These are phyloP conservation scores for Tricholaema leucomelas DNA, from an alignment of 2,113 vertebrate species.

Conservation along the genomic window DNA sequence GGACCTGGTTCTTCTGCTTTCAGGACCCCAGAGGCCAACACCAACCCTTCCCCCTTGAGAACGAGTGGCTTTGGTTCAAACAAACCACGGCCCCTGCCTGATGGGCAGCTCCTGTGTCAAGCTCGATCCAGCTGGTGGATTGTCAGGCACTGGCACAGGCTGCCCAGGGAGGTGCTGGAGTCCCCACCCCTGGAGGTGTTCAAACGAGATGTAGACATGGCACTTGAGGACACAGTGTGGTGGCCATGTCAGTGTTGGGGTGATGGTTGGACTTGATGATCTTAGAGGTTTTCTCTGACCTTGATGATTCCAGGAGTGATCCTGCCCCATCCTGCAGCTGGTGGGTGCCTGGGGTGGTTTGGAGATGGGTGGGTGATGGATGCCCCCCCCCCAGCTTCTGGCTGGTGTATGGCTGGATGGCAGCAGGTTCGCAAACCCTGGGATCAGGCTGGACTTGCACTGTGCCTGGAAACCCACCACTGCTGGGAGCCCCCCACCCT, in stretches of 20 bases:
- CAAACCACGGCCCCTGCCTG: accelerated
- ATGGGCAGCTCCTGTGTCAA: background rate
- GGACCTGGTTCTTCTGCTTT: background rate
- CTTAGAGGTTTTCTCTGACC: too few relatives aligned
- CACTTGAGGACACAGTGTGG: too few relatives aligned
- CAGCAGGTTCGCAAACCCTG: accelerated
- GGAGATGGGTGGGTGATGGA: background rate
- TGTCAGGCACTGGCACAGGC: too few relatives aligned
- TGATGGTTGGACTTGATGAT: too few relatives aligned
- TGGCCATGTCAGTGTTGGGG: too few relatives aligned
- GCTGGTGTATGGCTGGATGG: accelerated
- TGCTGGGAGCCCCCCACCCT: background rate
- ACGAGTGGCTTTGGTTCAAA: background rate
- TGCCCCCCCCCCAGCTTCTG: too few relatives aligned
- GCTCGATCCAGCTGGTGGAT: accelerated
- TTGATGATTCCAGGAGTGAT: too few relatives aligned
- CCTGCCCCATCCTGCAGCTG: accelerated
- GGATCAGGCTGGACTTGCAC: background rate
- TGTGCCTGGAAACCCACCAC: accelerated
- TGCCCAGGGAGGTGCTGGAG: too few relatives aligned
- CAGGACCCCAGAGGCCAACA: accelerated
- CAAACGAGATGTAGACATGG: too few relatives aligned
- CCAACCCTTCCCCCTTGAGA: background rate
- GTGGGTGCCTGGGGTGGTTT: too few relatives aligned
- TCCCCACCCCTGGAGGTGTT: too few relatives aligned